Evolutionary conservation across 2,888 invertebrate species (phyloP).

Genomic region (Allolobophora icterica): DNA sequence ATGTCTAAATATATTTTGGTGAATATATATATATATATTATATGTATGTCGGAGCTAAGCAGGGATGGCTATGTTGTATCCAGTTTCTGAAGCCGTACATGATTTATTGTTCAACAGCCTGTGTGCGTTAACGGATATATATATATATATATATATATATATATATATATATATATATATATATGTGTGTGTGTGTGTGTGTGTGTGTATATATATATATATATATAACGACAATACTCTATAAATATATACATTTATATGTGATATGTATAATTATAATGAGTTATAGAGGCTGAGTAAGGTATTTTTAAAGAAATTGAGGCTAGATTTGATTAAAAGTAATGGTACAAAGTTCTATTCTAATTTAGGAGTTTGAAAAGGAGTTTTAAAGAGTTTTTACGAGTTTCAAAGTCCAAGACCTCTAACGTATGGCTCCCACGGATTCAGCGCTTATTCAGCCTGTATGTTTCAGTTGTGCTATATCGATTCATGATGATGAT

Average conservation of each 20-base stretch:
- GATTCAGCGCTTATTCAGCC: not conserved
- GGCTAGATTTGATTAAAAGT: not conserved
- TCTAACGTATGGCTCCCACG: not conserved
- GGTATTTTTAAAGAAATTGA: too few relatives aligned
- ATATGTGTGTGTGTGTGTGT: too few relatives aligned
- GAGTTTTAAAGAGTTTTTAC: not conserved
- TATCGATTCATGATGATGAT: not conserved
- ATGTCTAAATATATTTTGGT: not conserved
- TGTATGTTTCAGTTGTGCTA: not conserved
- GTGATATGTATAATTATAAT: not conserved
- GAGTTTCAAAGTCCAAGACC: not conserved
- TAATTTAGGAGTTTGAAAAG: not conserved
- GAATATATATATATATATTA: not conserved
- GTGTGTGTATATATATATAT: too few relatives aligned
- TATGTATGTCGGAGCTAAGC: not conserved
- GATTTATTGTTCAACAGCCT: not conserved
- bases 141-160: too few relatives aligned
- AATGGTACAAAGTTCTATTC: not conserved
- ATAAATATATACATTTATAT: too few relatives aligned
- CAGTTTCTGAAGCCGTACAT: slow-evolving; percentile 2
- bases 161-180: not conserved
- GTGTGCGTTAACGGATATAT: not conserved
- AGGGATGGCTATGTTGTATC: not conserved
- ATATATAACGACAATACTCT: too few relatives aligned
- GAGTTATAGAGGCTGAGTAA: not conserved